Base-by-base conservation (phyloP, 2,797 vertebrate genomes). In the Lophius americanus region DNA sequence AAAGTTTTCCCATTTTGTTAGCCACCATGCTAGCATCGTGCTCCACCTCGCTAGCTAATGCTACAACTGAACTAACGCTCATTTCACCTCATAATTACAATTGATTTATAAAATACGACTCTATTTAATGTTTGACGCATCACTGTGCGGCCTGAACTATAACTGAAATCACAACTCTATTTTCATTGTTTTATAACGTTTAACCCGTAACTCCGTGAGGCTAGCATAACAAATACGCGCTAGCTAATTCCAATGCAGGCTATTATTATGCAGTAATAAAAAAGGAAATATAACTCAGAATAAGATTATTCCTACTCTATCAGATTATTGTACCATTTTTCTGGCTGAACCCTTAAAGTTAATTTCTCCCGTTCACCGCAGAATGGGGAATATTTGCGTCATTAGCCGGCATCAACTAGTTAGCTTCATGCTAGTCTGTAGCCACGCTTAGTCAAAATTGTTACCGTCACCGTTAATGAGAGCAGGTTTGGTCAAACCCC, bases 1-100 rank as follows among this genome's bases (percentile, higher is more conserved):
- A 83, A 89, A 89, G 84, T 90, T 87, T 81, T 61, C 60, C 81
- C 70, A 78, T 88, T 82, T 64, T 80, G 81, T 80, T 91, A 89
- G 90, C 89, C 55, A 58, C 56, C 51, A 43, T 54, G 68, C 73
- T 89, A 88, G 89, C 87, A 86, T 84, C 90, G 86, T 90, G 90
- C 65, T 82, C 79, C 58, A 42, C 3, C 53, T 7, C 64, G 62
- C 68, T 70, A 78, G 79, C 78, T 42, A 55, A 55, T 51, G 68
- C 69, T 47, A 50, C 76, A 60, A 51, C 38, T 67, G 32, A 23
- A 33, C 59, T 59, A 50, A 6, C 35, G 42, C 38, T 12, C 42
- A 1, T 14, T 37, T 41, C 11, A 57, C 23, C 67, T 50, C 32
- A 5, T 59, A 39, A 63, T 78, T 52, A 48, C 23, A 23, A 23